Evolutionary conservation across 2,797 vertebrate species (phyloP).

Genomic region (Nasua narica): DNA sequence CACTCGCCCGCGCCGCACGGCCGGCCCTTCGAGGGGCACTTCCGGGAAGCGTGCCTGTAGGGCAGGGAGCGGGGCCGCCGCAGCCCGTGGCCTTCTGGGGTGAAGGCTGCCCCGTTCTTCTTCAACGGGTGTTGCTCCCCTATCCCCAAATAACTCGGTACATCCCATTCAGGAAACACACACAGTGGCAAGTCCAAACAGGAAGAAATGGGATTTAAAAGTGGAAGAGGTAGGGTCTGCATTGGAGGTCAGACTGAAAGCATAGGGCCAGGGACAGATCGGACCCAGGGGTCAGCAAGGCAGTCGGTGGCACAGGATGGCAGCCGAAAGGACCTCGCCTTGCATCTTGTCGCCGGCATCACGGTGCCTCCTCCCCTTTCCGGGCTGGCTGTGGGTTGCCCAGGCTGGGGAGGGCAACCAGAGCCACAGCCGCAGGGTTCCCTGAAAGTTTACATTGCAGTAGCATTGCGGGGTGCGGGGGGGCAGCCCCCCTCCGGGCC

Average conservation of each 20-base stretch:
- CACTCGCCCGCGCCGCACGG: not conserved
- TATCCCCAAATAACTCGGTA: not conserved
- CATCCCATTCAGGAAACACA: constrained; percentile 30
- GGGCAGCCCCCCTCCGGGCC: constrained; percentile 62
- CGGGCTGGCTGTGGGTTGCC: constrained; percentile 60
- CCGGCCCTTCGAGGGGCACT: not conserved
- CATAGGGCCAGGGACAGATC: not conserved
- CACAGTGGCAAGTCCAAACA: not conserved
- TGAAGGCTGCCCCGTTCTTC: constrained; percentile 4
- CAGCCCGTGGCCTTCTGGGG: constrained; percentile 18
- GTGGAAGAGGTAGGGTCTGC: not conserved
- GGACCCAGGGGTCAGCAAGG: not conserved
- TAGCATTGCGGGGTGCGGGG: constrained; percentile 68
- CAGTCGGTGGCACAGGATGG: not conserved
- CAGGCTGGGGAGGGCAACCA: constrained; percentile 58
- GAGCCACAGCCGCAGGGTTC: constrained; percentile 57
- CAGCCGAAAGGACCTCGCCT: constrained; percentile 15
- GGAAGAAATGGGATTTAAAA: not conserved
- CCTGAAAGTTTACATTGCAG: constrained; percentile 80
- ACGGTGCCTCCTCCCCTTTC: constrained; percentile 16
- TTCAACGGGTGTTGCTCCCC: not conserved
- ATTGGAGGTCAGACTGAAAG: not conserved
- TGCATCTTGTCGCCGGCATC: not conserved
- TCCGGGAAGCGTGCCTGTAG: not conserved
- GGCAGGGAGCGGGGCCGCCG: not conserved